These are phyloP conservation scores for Argynnis bischoffii DNA, from an alignment of 2,888 invertebrate species.

Conservation along the genomic window DNA sequence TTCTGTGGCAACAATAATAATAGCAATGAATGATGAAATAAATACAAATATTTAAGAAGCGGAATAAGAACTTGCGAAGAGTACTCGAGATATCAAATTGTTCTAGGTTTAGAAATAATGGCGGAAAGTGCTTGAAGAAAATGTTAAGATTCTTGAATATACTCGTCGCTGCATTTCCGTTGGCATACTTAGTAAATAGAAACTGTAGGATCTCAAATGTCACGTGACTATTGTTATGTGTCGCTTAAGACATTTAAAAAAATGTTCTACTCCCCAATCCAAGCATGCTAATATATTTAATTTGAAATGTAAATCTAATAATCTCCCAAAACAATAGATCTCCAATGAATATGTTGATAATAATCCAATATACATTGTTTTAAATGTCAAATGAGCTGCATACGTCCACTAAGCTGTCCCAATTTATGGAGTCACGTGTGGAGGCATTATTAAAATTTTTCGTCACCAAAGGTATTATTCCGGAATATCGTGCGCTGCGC, in stretches of 20 bases:
- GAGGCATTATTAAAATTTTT: constrained; percentile 50
- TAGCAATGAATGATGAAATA: background rate
- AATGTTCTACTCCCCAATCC: too few relatives aligned
- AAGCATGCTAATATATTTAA: too few relatives aligned
- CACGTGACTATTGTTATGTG: too few relatives aligned
- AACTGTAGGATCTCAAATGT: too few relatives aligned
- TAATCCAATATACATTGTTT: constrained; percentile 4
- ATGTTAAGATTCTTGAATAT: constrained; percentile 1
- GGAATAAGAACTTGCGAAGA: background rate
- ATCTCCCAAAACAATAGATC: too few relatives aligned
- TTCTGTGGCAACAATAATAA: constrained; percentile 10
- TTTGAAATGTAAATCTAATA: too few relatives aligned
- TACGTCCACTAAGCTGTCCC: constrained; percentile 21
- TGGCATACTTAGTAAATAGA: constrained; percentile 1
- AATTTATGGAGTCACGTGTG: background rate
- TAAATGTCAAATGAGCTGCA: constrained; percentile 8
- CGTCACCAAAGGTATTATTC: constrained; percentile 53
- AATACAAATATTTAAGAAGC: background rate
- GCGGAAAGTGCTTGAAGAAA: constrained; percentile 1
- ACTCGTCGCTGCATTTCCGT: background rate
- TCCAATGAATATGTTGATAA: too few relatives aligned
- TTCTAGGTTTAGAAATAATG: constrained; percentile 4
- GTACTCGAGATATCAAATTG: background rate
- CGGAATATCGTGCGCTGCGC: constrained; percentile 57
- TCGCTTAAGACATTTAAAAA: too few relatives aligned